phyloP scores from a whole-genome alignment of 2,113 vertebrate species.

The Forbesichthys papilliferus region DNA sequence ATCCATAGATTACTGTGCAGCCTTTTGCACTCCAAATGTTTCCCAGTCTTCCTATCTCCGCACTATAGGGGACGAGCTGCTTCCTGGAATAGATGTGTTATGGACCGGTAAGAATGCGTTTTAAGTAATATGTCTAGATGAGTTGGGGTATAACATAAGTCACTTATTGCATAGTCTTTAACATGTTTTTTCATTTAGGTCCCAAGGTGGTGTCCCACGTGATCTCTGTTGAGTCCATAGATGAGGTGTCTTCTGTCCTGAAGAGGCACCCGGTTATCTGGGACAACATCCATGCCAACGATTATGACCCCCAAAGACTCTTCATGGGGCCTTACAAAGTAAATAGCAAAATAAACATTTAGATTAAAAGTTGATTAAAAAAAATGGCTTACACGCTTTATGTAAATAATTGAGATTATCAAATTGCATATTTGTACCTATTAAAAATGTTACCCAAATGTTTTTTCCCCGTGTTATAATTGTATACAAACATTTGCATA shows the following conservation, averaged over 20 bases:
- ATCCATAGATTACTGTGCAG: slow-evolving; percentile 89
- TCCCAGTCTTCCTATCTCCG: slow-evolving; percentile 88
- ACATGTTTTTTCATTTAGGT: slow-evolving; percentile 71
- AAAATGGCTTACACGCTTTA: no score
- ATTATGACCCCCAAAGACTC: slow-evolving; percentile 96
- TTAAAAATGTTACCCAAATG: no score
- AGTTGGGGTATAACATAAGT: not conserved
- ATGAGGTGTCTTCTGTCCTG: slow-evolving; percentile 92
- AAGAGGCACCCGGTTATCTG: slow-evolving; percentile 94
- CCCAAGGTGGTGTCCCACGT: slow-evolving; percentile 97
- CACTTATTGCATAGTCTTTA: not conserved
- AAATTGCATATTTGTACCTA: no score
- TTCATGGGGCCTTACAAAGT: slow-evolving; percentile 94
- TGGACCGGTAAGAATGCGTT: slow-evolving; percentile 87
- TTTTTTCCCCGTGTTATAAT: no score
- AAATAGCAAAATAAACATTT: not conserved
- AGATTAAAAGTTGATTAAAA: not conserved
- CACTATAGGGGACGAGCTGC: slow-evolving; percentile 91
- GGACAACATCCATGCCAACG: slow-evolving; percentile 99
- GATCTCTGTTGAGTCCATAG: slow-evolving; percentile 95
- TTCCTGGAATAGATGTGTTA: slow-evolving; percentile 90
- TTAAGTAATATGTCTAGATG: not conserved
- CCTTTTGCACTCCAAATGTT: slow-evolving; percentile 89
- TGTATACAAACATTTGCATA: no score
- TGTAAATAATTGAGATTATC: no score